Conservation (phyloP, 1,140 invertebrate genomes). For the Coenobita brevimanus region DNA sequence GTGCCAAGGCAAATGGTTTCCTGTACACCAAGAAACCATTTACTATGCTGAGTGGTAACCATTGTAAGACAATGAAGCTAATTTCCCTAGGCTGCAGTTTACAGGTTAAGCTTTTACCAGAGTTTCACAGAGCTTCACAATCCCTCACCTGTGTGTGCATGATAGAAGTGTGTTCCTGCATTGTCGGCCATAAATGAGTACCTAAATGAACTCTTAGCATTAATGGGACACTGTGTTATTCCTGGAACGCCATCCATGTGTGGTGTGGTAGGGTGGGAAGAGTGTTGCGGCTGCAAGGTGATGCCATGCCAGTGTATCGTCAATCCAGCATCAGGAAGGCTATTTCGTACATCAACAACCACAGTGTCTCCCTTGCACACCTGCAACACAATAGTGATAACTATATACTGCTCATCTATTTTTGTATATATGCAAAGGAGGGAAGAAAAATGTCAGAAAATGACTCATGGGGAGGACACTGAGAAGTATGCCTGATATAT, state of each 20-base stretch:
- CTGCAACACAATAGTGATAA: slow-evolving; percentile 73
- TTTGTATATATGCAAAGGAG: too few species aligned
- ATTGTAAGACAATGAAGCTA: too few species aligned
- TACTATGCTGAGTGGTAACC: too few species aligned
- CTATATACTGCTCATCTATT: too few species aligned
- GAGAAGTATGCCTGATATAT: too few species aligned
- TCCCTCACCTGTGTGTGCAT: slow-evolving; percentile 85
- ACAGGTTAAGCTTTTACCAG: too few species aligned
- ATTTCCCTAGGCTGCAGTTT: too few species aligned
- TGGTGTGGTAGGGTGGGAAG: slow-evolving; percentile 79
- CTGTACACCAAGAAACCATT: too few species aligned
- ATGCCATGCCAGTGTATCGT: slow-evolving; percentile 93
- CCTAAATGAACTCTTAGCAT: slow-evolving; percentile 84
- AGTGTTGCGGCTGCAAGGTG: background rate
- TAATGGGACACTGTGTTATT: slow-evolving; percentile 92
- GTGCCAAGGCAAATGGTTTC: too few species aligned
- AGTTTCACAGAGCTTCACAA: background rate
- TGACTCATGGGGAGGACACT: too few species aligned
- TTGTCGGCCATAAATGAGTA: slow-evolving; percentile 73
- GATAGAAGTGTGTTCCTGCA: slow-evolving; percentile 90
- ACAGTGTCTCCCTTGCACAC: slow-evolving; percentile 90
- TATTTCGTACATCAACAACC: slow-evolving; percentile 88
- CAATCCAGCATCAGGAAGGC: slow-evolving; percentile 83
- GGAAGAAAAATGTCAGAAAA: too few species aligned
- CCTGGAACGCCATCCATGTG: slow-evolving; percentile 93